phyloP scores from a whole-genome alignment of 2,113 vertebrate genomes.

The Rhinolophus sinicus region DNA sequence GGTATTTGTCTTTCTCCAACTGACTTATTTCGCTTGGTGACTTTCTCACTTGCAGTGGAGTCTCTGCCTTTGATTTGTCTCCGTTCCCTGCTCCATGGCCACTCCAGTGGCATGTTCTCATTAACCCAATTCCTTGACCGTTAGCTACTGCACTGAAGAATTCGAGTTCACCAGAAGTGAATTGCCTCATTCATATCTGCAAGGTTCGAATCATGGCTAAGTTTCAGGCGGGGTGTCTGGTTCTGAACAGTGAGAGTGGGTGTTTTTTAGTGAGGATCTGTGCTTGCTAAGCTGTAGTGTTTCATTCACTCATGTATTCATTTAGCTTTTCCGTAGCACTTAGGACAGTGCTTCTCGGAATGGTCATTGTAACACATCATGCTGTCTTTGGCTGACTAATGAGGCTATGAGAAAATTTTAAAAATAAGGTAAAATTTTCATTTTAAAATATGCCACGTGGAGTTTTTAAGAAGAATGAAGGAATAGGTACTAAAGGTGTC shows the following conservation, averaged over 20 bases:
- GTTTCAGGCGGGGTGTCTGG: background rate
- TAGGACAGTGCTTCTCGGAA: background rate
- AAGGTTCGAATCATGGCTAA: background rate
- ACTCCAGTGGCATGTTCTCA: background rate
- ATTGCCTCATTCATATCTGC: constrained; percentile 62
- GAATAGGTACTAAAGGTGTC: background rate
- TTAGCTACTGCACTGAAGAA: constrained; percentile 45
- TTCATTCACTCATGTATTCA: background rate
- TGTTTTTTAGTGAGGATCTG: background rate
- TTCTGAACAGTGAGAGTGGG: background rate
- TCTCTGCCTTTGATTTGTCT: constrained; percentile 16
- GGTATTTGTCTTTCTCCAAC: too few relatives aligned
- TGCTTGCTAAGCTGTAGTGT: background rate
- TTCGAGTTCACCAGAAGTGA: constrained; percentile 53
- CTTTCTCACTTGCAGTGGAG: background rate
- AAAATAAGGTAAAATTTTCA: constrained; percentile 21
- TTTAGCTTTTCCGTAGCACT: background rate
- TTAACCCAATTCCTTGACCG: constrained; percentile 65
- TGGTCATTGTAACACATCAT: background rate
- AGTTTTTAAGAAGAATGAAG: constrained; percentile 26
- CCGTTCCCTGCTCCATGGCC: background rate
- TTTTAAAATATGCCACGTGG: background rate
- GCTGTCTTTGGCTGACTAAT: background rate
- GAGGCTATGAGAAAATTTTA: background rate
- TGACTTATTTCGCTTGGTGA: too few relatives aligned